Conservation (phyloP, 2,888 invertebrate genomes). For the Lasioglossum calceatum region DNA sequence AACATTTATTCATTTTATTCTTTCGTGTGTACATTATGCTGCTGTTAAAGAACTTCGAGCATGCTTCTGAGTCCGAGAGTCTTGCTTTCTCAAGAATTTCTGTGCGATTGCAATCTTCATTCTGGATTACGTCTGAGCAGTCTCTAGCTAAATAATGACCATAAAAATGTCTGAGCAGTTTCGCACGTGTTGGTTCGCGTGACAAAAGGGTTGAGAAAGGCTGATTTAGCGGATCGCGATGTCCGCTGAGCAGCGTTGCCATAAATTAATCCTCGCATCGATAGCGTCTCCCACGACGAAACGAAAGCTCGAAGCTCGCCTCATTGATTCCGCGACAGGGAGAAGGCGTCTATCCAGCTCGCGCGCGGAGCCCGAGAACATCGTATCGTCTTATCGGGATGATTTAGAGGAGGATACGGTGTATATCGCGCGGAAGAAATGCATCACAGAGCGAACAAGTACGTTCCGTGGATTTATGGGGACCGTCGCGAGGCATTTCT, state of each 20-base stretch:
- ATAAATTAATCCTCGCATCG: constrained; percentile 30
- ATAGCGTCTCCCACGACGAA: constrained; percentile 1
- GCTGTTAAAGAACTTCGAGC: background rate
- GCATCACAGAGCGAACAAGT: constrained; percentile 48
- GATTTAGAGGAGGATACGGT: constrained; percentile 56
- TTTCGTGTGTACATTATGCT: background rate
- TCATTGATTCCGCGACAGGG: constrained; percentile 46
- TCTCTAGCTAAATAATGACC: background rate
- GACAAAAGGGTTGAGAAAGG: background rate
- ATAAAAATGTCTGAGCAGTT: background rate
- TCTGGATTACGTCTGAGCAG: background rate
- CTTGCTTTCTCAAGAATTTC: background rate
- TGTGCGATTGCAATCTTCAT: background rate
- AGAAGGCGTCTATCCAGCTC: constrained; percentile 15
- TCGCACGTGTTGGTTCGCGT: background rate
- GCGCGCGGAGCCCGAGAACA: background rate
- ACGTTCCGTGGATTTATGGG: constrained; percentile 51
- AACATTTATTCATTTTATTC: background rate
- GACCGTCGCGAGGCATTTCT: constrained; percentile 41
- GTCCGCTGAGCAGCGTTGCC: background rate
- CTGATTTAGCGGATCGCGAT: background rate
- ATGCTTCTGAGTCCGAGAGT: background rate
- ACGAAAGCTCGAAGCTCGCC: constrained; percentile 23
- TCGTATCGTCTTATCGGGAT: constrained; percentile 57
- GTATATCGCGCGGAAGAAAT: constrained; percentile 63